Evolutionary conservation across 1,140 invertebrate genomes (phyloP), one percentile per base, ranked within the genome.

Genomic region (Sminthurinus signatus): DNA sequence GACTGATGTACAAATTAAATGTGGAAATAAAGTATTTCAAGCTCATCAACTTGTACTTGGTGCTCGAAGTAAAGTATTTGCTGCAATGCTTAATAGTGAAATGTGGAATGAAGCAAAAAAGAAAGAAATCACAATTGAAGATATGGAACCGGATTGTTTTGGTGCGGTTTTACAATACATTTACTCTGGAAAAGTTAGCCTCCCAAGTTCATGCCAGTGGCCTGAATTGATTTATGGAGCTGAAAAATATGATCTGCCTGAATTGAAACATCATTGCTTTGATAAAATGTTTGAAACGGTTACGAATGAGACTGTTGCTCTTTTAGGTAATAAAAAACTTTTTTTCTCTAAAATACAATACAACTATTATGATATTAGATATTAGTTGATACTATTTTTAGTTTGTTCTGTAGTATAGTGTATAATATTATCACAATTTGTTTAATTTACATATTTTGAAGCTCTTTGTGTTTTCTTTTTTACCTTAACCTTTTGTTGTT

Each of bases 231-330:
- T 63, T 32, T 29, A 63, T 31, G 61, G 50, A 1, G 61, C 61
- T 3, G 61, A 63, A 31, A 63, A 63, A 29, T 63, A 63, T 39
- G 51, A 63, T 28, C 25, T 63, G 4, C 28, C n/a, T 14, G 61
- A 63, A 39, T 21, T 63, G 12, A 63, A 63, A 27, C 19, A 56
- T n/a, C 52, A 56, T 19, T 63, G 61, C 31, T 63, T 63, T 42
- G 4, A 48, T 1, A 51, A 63, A 10, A 43, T 63, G 25, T 29
- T 52, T n/a, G 44, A 48, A 15, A 54, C 48, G 19, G 50, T 62
- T 17, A 62, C 50, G 19, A 50, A 62, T n/a, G 60, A 62, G 25
- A 51, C 29, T 19, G 51, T 62, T 15, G 60, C n/a, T n/a, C n/a
- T n/a, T n/a, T n/a, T n/a, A n/a, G n/a, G n/a, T n/a, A n/a, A n/a